Base-by-base conservation (phyloP, 2,113 vertebrate species). In the Anoura caudifer region DNA sequence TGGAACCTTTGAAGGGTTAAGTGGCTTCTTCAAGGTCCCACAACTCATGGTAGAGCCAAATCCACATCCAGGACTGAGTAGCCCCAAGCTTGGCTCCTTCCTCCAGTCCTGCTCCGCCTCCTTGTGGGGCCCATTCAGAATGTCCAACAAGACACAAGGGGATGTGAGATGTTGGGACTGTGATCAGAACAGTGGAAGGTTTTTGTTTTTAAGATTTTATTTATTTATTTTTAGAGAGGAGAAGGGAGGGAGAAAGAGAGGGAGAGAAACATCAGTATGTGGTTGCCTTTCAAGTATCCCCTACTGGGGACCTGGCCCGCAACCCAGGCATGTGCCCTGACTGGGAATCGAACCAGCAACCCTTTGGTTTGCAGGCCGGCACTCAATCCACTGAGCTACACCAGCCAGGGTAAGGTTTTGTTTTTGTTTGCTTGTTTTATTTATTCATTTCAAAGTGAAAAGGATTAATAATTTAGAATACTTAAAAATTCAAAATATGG, bases 401-500 rank as follows among this genome's bases (percentile, higher is more conserved):
- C 54, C 54, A 56, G 54, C 54, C 54, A 56, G 54, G 54, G 54
- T 20, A 81, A 56, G 45, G 10, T n/a, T 67, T 89, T 61, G 54
- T 8, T 69, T 87, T 81, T 87, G 24, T 82, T 77, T 72, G 33
- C 15, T 91, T 91, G 24, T n/a, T 90, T 90, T 94, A 75, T n/a
- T 82, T 73, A 90, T 87, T 92, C 52, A 77, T 43, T 89, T 82
- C 36, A 65, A 91, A 67, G 52, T 47, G 59, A 91, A 95, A 92
- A 56, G 2, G 36, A 75, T 79, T 24, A 36, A 43, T 77, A 80
- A 47, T 72, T 80, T 47, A 47, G 59, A 80, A 61, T 28, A n/a
- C 26, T 92, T 97, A 94, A 65, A 88, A 83, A 69, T 86, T 90
- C 81, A 88, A 90, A 92, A 84, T 88, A 67, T 47, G 85, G 73